Base-by-base conservation (phyloP, 2,113 vertebrate species). In the Cynoglossus semilaevis region DNA sequence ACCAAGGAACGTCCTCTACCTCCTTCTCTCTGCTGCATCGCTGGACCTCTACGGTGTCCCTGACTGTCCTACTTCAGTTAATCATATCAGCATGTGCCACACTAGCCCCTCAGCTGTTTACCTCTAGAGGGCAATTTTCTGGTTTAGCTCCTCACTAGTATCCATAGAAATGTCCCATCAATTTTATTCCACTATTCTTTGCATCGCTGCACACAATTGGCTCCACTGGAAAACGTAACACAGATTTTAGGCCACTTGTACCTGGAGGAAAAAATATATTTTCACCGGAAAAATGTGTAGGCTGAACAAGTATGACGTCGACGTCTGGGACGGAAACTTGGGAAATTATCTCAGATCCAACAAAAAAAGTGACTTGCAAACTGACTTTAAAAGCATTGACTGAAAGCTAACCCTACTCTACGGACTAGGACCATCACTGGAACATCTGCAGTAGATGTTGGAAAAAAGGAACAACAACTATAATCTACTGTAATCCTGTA, bases 61-160 rank as follows among this genome's bases (percentile, higher is more conserved):
- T 83, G 76, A 67, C 52, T 83, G 86, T 87, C 86, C 86, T 85
- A 83, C 79, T 89, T 88, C 78, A 86, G 85, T 87, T 88, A 87
- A 87, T 89, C 84, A 89, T 84, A 84, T 84, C 59, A 85, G 73
- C 80, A 70, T 86, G 79, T 77, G 72, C 67, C 15, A 15, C 67
- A 42, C 72, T 55, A 71, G 76, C 72, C 71, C 54, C 65, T 15
- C 51, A 50, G 66, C 53, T 76, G 79, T 84, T 85, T 85, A 78
- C 79, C 81, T 85, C 85, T 70, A 83, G 79, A 78, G 85, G 77
- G 76, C 80, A 81, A 84, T 86, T 82, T 77, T 72, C 75, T 82
- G 86, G 84, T 86, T 83, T 85, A 82, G 82, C 68, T 69, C 15
- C 45, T 77, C 67, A 53, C 67, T 54, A 66, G 58, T 70, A 58